These are phyloP conservation scores for Drosophila fungiperda DNA, from an alignment of 2,888 invertebrate genomes.

Conservation along the genomic window DNA sequence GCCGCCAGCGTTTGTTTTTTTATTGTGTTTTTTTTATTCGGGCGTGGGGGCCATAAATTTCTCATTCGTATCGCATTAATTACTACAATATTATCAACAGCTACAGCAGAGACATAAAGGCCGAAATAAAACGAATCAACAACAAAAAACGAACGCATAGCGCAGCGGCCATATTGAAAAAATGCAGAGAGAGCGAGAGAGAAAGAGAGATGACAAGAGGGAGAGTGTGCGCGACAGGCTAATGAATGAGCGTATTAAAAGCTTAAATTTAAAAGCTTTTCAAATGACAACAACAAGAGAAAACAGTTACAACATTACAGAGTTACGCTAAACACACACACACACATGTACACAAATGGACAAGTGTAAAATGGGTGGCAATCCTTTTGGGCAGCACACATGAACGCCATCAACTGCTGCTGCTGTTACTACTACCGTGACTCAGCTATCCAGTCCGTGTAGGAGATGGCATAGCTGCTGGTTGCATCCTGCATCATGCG, in stretches of 20 bases:
- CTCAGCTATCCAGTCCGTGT: constrained; percentile 85
- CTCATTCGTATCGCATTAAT: constrained; percentile 84
- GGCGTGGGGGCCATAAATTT: constrained; percentile 84
- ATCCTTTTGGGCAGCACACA: constrained; percentile 14
- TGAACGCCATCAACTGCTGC: constrained; percentile 38
- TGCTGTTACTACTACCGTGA: constrained; percentile 79
- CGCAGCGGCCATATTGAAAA: constrained; percentile 73
- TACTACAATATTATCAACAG: constrained; percentile 79
- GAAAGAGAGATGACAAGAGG: constrained; percentile 10
- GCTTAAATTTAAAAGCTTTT: constrained; percentile 44
- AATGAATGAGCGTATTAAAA: constrained; percentile 28
- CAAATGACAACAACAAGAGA: constrained; percentile 10
- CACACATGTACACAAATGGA: constrained; percentile 3
- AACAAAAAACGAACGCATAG: constrained; percentile 52
- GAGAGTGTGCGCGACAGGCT: constrained; percentile 5
- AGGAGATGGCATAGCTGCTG: constrained; percentile 84
- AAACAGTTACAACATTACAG: constrained; percentile 30
- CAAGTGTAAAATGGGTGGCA: constrained; percentile 2
- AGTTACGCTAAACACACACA: constrained; percentile 26
- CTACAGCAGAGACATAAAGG: constrained; percentile 55
- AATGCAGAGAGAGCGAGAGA: constrained; percentile 22
- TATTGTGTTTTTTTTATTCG: constrained; percentile 62
- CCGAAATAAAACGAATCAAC: constrained; percentile 36
- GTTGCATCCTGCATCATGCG: constrained; percentile 83
- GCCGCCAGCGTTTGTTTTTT: constrained; percentile 43